Conservation (phyloP, 2,797 vertebrate species). For the Neosilurus hyrtlii region DNA sequence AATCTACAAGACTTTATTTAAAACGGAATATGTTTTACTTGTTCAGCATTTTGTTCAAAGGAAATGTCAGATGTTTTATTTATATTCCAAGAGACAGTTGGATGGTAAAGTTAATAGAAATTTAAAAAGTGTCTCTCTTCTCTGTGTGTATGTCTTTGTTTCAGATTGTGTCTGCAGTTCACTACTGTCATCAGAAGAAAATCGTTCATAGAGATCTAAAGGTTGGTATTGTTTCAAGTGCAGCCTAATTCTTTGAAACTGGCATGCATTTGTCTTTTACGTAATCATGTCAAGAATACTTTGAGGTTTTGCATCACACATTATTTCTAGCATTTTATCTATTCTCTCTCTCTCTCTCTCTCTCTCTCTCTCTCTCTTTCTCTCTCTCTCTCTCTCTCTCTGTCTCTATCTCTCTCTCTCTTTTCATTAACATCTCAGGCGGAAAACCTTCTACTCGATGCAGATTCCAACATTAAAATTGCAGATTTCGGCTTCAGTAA, state of each 20-base stretch:
- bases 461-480: conserved; percentile 89
- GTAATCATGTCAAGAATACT: neutral
- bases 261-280: neutral
- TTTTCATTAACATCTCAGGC: conserved; percentile 68
- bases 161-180: conserved; percentile 89
- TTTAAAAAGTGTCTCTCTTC: neutral
- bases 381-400: neutral
- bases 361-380: neutral
- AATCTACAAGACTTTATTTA: neutral
- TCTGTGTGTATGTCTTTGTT: conserved; percentile 30
- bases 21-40: neutral
- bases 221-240: conserved; percentile 64
- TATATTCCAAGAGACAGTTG: neutral
- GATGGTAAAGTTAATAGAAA: neutral
- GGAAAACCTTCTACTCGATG: conserved; percentile 87
- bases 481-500: conserved; percentile 94
- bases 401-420: neutral
- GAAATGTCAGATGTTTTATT: neutral
- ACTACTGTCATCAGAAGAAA: conserved; percentile 93
- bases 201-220: conserved; percentile 92
- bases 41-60: neutral
- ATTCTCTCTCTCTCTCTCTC: neutral
- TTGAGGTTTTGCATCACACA: conserved; percentile 15
- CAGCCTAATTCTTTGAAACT: neutral
- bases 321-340: neutral